phyloP scores from a whole-genome alignment of 2,113 vertebrate genomes.

The Camelus bactrianus region DNA sequence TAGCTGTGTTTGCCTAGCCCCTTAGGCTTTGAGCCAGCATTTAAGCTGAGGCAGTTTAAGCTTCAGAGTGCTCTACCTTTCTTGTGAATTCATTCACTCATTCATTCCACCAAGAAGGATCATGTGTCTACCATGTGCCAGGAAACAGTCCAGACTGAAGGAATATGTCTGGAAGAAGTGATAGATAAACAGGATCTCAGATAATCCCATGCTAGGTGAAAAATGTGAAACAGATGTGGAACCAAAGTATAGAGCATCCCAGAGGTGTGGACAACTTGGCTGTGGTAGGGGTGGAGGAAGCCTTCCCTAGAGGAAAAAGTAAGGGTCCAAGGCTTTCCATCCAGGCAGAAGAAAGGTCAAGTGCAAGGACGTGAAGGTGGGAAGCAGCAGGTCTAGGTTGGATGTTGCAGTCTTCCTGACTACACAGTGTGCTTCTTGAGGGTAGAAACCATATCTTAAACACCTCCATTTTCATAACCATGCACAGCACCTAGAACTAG shows the following conservation, averaged over 20 bases:
- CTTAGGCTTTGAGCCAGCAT: not conserved
- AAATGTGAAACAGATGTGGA: constrained; percentile 3
- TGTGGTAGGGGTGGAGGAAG: not conserved
- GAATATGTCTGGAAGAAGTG: not conserved
- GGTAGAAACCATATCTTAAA: not conserved
- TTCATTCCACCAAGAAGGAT: not conserved
- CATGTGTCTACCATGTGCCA: not conserved
- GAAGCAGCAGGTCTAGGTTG: not conserved
- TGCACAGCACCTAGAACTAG: accelerated
- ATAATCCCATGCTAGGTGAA: not conserved
- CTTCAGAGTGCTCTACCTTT: not conserved
- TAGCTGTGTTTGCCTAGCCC: not conserved
- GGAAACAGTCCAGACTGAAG: not conserved
- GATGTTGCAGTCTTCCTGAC: not conserved
- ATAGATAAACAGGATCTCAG: not conserved
- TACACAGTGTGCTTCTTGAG: not conserved
- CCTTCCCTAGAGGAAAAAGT: not conserved
- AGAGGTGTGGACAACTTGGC: not conserved
- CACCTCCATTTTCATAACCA: not conserved
- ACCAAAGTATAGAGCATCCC: not conserved
- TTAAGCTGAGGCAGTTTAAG: not conserved
- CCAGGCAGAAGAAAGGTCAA: not conserved
- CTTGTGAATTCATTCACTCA: not conserved
- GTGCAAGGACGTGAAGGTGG: not conserved
- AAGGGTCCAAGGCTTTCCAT: not conserved